Evolutionary conservation across 2,797 vertebrate genomes (phyloP).

Genomic region (Lutjanus argentimaculatus): DNA sequence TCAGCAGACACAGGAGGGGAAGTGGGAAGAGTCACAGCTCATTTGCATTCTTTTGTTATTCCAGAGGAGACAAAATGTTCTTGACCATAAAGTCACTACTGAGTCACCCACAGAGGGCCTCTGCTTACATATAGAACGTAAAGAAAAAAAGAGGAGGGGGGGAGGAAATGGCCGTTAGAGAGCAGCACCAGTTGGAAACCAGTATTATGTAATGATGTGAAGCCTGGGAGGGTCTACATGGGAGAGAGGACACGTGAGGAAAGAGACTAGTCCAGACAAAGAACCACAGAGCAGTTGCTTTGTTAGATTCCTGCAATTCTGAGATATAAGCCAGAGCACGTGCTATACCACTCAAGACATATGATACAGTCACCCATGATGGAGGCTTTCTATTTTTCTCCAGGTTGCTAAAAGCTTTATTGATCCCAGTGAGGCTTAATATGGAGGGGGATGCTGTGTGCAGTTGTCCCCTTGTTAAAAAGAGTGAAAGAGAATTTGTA

Average conservation of each 20-base stretch:
- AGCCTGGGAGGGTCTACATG: constrained; percentile 50
- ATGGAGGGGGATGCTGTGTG: background rate
- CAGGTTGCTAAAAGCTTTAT: constrained; percentile 39
- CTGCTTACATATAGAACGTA: constrained; percentile 7
- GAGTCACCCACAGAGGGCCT: constrained; percentile 34
- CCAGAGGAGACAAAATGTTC: constrained; percentile 78
- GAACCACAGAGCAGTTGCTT: constrained; percentile 59
- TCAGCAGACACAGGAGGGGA: constrained; percentile 50
- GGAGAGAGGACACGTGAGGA: constrained; percentile 76
- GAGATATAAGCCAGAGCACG: constrained; percentile 14
- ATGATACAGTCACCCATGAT: constrained; percentile 9
- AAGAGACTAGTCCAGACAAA: constrained; percentile 66
- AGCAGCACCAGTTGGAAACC: constrained; percentile 45
- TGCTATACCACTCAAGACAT: constrained; percentile 22
- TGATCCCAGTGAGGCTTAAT: constrained; percentile 7
- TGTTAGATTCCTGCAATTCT: constrained; percentile 50
- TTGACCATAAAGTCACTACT: constrained; percentile 45
- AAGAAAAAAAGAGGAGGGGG: background rate
- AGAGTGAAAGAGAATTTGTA: constrained; percentile 35
- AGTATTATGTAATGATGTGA: constrained; percentile 71
- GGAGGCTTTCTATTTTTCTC: constrained; percentile 3
- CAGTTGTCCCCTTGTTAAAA: constrained; percentile 1
- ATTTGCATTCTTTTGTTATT: constrained; percentile 79
- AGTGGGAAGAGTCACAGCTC: constrained; percentile 48
- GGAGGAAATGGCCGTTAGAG: constrained; percentile 26